Base-by-base conservation (phyloP, 2,888 invertebrate genomes). In the Ceramica pisi region DNA sequence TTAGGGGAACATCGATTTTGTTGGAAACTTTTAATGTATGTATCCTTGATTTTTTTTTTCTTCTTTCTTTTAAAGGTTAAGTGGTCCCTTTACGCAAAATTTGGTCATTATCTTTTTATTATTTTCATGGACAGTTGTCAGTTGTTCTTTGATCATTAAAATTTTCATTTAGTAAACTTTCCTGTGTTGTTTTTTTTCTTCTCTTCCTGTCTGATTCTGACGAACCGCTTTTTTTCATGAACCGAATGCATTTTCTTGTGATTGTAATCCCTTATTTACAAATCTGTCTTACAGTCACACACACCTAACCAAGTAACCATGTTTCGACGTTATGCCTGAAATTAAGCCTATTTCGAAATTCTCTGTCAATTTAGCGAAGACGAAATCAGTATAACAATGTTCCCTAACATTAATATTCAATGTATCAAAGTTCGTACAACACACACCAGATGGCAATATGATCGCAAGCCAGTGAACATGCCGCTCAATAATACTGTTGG, bases 11-110 rank as follows among this genome's bases (percentile, higher is more conserved):
- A 73, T 71, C 69, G 82, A 75, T 75, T 61, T 44, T 31, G 38
- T 26, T 53, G 35, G 61, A 63, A 67, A 80, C 59, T 78, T 82
- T 80, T 74, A 82, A 80, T 75, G 70, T 77, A 66, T 67, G 63
- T 53, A 35, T 51, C 10, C 60, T 31, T 51, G 41, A 41, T 53
- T 48, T 61, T 51, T 65, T 60, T 44, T 51, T 71, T 50, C 41
- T 62, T 41, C 73, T 73, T 62, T 41, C 73, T 73, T 82, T 71
- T 67, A 53, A 64, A 53, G 59, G 78, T 48, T 64, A 61, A 64
- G 51, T 63, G 41, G 21, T 53, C 26, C 31, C 51, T 59, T 63
- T 61, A n/a, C 21, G 74, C 19, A 50, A 41, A 31, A 51, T 10
- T 35, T 23, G 6, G 2, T 31, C 31, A 48, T 60, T 71, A 65